Evolutionary conservation across 2,113 vertebrate genomes (phyloP).

Genomic region (Corydoras maculifer): DNA sequence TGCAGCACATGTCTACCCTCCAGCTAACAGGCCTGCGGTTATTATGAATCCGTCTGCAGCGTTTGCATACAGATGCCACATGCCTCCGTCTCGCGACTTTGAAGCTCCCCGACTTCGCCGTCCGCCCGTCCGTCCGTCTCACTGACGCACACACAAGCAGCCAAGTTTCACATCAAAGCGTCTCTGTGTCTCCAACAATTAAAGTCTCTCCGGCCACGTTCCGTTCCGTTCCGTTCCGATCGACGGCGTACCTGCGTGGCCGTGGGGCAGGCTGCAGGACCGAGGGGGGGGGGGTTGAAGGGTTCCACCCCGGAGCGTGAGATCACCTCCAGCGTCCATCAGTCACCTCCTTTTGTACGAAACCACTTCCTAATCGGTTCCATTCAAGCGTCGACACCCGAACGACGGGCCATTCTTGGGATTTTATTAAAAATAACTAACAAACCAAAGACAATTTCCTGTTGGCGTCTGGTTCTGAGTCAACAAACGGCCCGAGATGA

Average conservation of each 20-base stretch:
- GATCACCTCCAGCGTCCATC: no score
- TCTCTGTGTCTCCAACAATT: slow-evolving; percentile 9
- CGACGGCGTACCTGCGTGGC: no score
- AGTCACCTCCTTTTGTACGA: no score
- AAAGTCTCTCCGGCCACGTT: slow-evolving; percentile 18
- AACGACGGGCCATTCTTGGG: no score
- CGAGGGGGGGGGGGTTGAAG: no score
- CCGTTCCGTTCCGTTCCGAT: slow-evolving; percentile 11
- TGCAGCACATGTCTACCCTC: background rate
- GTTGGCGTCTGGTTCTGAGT: background rate
- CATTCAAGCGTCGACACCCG: no score
- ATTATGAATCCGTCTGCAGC: slow-evolving; percentile 3
- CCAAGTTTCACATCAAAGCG: slow-evolving; percentile 24
- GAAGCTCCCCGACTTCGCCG: background rate
- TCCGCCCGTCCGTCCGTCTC: slow-evolving; percentile 6
- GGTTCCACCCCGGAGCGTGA: no score
- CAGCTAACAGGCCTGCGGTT: background rate
- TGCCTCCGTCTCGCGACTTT: slow-evolving; percentile 1
- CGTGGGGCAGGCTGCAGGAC: no score
- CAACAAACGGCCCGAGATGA: background rate
- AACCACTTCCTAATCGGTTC: background rate
- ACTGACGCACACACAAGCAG: slow-evolving; percentile 16
- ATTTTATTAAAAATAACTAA: no score
- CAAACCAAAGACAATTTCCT: background rate
- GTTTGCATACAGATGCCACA: slow-evolving; percentile 15